phyloP scores from a whole-genome alignment of 2,888 invertebrate species.

The Ptychoptera contaminata region DNA sequence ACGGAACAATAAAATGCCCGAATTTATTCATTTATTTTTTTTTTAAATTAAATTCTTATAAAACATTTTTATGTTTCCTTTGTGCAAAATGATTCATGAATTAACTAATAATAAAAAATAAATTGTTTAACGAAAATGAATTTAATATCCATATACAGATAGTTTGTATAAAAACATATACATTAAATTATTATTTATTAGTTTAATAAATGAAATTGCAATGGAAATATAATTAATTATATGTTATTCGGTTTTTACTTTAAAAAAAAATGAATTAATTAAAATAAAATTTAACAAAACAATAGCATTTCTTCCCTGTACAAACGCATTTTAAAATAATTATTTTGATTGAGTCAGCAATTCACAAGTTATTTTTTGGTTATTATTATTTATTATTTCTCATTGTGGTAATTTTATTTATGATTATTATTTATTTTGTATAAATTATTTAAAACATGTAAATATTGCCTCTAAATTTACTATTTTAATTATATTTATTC shows the following conservation, averaged over 20 bases:
- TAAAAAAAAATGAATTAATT: neutral
- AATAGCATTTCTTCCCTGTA: slow-evolving; percentile 5
- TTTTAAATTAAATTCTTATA: neutral
- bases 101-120: neutral
- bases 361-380: slow-evolving; percentile 17
- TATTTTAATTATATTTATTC: too few relatives aligned
- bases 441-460: too few relatives aligned
- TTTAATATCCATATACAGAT: too few relatives aligned
- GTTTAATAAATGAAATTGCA: too few relatives aligned
- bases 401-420: neutral
- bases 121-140: too few relatives aligned
- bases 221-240: too few relatives aligned
- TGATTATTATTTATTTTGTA: too few relatives aligned
- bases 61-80: neutral
- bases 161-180: neutral
- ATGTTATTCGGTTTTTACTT: too few relatives aligned
- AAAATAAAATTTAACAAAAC: neutral
- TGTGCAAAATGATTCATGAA: slow-evolving; percentile 1
- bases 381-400: neutral
- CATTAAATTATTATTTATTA: too few relatives aligned
- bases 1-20: too few relatives aligned
- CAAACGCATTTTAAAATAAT: slow-evolving; percentile 16
- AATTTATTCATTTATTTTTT: slow-evolving; percentile 4
- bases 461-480: too few relatives aligned
- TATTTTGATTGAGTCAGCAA: slow-evolving; percentile 37